Percentiles rank a stretch among this genome's conserved stretches.
These are phyloP conservation scores for Rhabdornis inornatus DNA, from an alignment of 2,113 vertebrate genomes.

Conservation along the genomic window DNA sequence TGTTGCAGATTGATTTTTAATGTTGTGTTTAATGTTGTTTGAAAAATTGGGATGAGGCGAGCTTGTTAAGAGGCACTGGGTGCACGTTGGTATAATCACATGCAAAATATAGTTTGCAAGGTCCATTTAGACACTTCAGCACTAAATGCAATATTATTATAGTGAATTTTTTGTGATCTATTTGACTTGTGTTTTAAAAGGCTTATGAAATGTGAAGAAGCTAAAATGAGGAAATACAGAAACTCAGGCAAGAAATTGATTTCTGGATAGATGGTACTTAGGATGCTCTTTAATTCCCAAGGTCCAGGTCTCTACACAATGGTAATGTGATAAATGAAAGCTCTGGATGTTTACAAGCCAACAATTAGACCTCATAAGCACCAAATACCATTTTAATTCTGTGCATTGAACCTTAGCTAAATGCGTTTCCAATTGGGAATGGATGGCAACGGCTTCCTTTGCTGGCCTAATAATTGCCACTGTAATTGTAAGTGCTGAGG, in stretches of 20 bases:
- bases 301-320: constrained; percentile 21
- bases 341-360: constrained; percentile 65
- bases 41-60: not conserved
- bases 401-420: constrained; percentile 69
- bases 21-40: constrained; percentile 28
- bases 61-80: not conserved
- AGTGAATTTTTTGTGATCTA: not conserved
- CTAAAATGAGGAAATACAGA: not conserved
- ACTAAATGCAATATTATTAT: not conserved
- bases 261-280: constrained; percentile 31
- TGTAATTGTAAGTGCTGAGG: not conserved
- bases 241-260: constrained; percentile 36
- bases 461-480: constrained; percentile 44
- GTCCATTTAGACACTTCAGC: constrained; percentile 2
- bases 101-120: constrained; percentile 8
- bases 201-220: constrained; percentile 23
- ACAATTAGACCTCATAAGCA: constrained; percentile 68
- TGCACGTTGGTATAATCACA: not conserved
- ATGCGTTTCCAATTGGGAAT: constrained; percentile 50
- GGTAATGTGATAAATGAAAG: constrained; percentile 66
- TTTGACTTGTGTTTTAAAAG: constrained; percentile 41
- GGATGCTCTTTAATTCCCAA: constrained; percentile 47
- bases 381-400: constrained; percentile 68
- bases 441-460: constrained; percentile 43
- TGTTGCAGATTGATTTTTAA: constrained; percentile 10